Base-by-base conservation (phyloP, 2,888 invertebrate genomes). In the Allolobophora icterica region DNA sequence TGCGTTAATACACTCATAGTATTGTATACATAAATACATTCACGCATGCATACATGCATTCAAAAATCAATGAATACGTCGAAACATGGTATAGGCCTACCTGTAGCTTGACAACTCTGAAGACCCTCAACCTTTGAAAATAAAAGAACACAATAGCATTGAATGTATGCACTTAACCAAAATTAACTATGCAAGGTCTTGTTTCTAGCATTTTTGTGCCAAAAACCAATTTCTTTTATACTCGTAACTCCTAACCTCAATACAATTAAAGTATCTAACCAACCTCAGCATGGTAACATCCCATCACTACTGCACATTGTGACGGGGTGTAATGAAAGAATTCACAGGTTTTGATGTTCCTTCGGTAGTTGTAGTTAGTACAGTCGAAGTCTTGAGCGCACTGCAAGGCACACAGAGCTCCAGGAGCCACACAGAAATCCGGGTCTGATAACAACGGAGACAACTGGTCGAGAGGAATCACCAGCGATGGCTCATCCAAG, bases 301-400 rank as follows among this genome's bases (percentile, higher is more conserved):
- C 34, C 21, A 21, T 19, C 11, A 87, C 21, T 8, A 87, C 35
- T 35, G 5, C 21, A 38, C 87, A 87, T 24, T 35, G 21, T 11
- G 19, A n/a, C 35, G 87, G 87, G 1, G 35, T 35, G 17, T 87
- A 87, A 35, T 35, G 30, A 38, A 87, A 87, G 33, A 87, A 1
- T 35, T 87, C 87, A 38, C 87, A 87, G 17, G 35, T 21, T 35
- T 24, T 35, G 34, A 24, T 34, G 24, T 87, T 17, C 21, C 11
- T 34, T 87, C 87, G 30, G 87, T 87, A 87, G 87, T 87, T 87
- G 87, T 87, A 87, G 87, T 87, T 87, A 21, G 87, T 87, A 19
- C 87, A 87, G 87, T 19, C 34, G 21, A 35, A 34, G 21, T 87
- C 87, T 19, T 87, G 87, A 35, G 19, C 5, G 24, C 87, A 87